Evolutionary conservation across 2,888 invertebrate genomes (phyloP).

Genomic region (Peribatodes rhomboidaria): DNA sequence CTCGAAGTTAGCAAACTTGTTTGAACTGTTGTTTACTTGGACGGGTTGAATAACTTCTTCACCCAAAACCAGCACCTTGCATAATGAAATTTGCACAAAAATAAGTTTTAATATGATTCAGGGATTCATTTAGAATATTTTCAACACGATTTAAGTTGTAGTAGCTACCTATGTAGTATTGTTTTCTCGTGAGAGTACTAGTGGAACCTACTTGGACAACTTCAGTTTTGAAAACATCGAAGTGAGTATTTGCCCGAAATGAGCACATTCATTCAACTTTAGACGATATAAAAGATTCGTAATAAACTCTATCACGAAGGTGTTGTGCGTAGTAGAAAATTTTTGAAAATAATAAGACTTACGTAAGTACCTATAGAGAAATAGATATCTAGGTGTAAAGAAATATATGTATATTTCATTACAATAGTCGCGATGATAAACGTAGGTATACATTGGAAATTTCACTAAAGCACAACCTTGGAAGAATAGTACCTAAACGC

Average conservation of each 20-base stretch:
- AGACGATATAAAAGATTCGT: constrained; percentile 63
- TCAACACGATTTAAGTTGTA: constrained; percentile 5
- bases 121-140: constrained; percentile 18
- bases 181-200: constrained; percentile 37
- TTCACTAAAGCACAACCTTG: constrained; percentile 86
- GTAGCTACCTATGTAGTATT: constrained; percentile 34
- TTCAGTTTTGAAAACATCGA: constrained; percentile 44
- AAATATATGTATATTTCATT: constrained; percentile 60
- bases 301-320: constrained; percentile 73
- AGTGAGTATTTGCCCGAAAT: constrained; percentile 57
- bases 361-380: constrained; percentile 70
- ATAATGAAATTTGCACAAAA: constrained; percentile 13
- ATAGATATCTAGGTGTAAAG: constrained; percentile 59
- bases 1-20: too few relatives aligned
- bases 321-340: constrained; percentile 84
- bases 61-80: too few relatives aligned
- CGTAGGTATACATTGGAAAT: constrained; percentile 72
- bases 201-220: constrained; percentile 36
- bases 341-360: constrained; percentile 64
- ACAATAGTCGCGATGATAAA: constrained; percentile 64
- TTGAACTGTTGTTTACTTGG: too few relatives aligned
- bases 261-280: constrained; percentile 55
- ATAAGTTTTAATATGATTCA: constrained; percentile 21
- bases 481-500: constrained; percentile 85
- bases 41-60: too few relatives aligned